These are phyloP conservation scores for Solenopsis invicta DNA, from an alignment of 1,140 invertebrate species.

Conservation along the genomic window DNA sequence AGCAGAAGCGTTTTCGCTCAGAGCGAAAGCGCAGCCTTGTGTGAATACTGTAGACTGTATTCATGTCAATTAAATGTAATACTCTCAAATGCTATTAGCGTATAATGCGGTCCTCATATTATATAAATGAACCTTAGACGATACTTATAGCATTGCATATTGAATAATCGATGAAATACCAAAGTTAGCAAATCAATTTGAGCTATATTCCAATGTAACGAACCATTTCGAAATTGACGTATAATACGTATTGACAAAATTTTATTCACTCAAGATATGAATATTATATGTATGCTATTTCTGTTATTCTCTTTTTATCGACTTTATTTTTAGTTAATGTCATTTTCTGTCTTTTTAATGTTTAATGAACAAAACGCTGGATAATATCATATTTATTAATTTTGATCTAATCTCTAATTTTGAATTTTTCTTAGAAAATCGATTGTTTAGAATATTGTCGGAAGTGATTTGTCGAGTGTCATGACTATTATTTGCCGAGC, in stretches of 20 bases:
- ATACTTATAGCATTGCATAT: constrained; percentile 17
- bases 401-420: background rate
- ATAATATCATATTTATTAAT: background rate
- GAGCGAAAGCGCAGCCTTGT: constrained; percentile 27
- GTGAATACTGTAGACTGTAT: constrained; percentile 22
- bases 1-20: background rate
- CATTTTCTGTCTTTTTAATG: background rate
- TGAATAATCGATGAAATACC: constrained; percentile 13
- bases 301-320: background rate
- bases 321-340: background rate
- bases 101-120: constrained; percentile 25
- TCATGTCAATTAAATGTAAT: constrained; percentile 36
- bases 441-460: background rate
- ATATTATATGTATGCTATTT: background rate
- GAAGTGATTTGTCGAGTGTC: background rate
- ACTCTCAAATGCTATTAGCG: constrained; percentile 11
- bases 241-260: background rate
- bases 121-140: constrained; percentile 32
- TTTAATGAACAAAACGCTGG: background rate
- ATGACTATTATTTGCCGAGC: constrained; percentile 13
- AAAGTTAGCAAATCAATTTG: background rate
- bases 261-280: background rate
- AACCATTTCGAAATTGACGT: background rate
- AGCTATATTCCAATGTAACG: background rate
- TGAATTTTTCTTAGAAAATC: background rate